A percentile compares a stretch with the other conserved stretches of the same genome.
These are phyloP conservation scores for Cistogaster globosa DNA, from an alignment of 2,888 invertebrate species.

Conservation along the genomic window DNA sequence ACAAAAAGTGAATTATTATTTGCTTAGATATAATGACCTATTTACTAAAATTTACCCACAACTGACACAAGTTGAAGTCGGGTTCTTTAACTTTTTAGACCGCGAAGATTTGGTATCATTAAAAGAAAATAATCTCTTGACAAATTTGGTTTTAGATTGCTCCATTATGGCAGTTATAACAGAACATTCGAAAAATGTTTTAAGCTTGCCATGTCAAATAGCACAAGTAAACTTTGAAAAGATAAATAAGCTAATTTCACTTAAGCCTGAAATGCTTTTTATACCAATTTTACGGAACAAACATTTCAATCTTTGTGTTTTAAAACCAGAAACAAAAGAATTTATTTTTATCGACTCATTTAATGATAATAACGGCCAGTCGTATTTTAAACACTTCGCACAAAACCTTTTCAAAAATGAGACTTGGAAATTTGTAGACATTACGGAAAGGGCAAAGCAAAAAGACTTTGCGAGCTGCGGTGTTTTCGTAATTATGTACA, in stretches of 20 bases:
- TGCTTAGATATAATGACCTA: slow-evolving; percentile 16
- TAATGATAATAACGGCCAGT: no score
- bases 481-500: neutral
- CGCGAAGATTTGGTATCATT: neutral
- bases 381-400: neutral
- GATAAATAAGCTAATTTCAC: neutral
- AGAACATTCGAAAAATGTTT: no score
- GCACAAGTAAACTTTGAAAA: no score
- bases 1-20: neutral
- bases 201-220: no score
- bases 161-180: no score
- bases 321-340: neutral
- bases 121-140: neutral
- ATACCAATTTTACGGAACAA: no score
- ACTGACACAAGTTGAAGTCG: neutral
- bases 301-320: neutral
- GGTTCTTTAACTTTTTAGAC: slow-evolving; percentile 27
- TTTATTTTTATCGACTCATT: no score
- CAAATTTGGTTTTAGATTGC: no score
- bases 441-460: slow-evolving; percentile 6
- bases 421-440: slow-evolving; percentile 11
- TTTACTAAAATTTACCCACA: neutral
- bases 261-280: neutral
- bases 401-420: neutral
- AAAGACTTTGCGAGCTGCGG: slow-evolving; percentile 21